These are phyloP conservation scores for Bubo bubo DNA, from an alignment of 2,113 vertebrate genomes.

Conservation along the genomic window DNA sequence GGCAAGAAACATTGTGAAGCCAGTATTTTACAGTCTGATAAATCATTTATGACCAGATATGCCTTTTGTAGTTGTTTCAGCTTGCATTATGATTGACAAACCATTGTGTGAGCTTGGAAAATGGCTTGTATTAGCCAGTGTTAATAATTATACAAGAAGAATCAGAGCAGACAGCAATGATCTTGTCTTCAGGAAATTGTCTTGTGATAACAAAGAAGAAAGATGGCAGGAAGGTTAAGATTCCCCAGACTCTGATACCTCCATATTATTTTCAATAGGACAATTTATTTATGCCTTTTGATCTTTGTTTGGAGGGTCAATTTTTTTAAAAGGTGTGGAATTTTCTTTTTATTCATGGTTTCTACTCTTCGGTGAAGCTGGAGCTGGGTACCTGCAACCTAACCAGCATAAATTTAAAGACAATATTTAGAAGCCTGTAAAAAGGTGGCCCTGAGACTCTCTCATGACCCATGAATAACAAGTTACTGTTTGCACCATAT, in stretches of 20 bases:
- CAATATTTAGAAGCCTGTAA: not conserved
- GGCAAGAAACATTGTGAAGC: not conserved
- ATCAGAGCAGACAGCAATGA: not conserved
- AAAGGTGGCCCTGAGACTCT: not conserved
- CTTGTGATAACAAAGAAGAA: not conserved
- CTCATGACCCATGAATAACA: conserved; percentile 22
- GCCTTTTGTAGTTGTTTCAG: not conserved
- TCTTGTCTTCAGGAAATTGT: not conserved
- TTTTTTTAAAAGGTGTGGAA: not conserved
- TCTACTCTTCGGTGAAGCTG: not conserved
- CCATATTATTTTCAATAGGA: not conserved
- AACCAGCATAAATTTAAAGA: conserved; percentile 7
- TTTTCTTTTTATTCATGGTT: not conserved
- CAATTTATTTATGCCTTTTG: not conserved
- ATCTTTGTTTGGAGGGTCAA: not conserved
- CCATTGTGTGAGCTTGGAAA: not conserved
- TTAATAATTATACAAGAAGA: not conserved
- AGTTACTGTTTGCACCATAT: not conserved
- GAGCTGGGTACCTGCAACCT: not conserved
- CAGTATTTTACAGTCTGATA: not conserved
- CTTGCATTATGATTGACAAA: not conserved
- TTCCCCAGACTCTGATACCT: not conserved
- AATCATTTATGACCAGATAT: not conserved
- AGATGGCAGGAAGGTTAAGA: not conserved
- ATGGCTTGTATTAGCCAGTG: not conserved